phyloP scores from a whole-genome alignment of 1,140 invertebrate species.

The Leptinotarsa lineolata region DNA sequence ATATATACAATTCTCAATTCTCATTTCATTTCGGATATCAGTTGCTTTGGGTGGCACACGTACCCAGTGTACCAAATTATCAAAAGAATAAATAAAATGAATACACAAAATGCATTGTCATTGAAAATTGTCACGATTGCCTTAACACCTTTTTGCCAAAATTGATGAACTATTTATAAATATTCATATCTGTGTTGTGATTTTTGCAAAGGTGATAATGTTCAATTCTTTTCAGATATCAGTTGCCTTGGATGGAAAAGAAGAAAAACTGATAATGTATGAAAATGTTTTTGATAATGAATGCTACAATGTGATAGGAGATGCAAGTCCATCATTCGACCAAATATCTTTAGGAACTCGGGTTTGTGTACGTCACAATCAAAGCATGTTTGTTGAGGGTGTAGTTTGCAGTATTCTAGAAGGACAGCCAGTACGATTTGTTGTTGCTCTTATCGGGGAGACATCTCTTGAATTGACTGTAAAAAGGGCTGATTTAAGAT shows the following conservation, averaged over 20 bases:
- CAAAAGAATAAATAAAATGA: not conserved
- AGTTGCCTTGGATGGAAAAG: conserved; percentile 74
- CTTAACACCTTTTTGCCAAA: too few relatives aligned
- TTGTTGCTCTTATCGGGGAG: conserved; percentile 69
- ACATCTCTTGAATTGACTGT: conserved; percentile 61
- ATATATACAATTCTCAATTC: too few relatives aligned
- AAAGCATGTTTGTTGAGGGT: conserved; percentile 81
- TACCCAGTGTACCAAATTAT: not conserved
- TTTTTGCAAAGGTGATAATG: not conserved
- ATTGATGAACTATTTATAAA: not conserved
- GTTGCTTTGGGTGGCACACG: not conserved
- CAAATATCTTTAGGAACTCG: conserved; percentile 64
- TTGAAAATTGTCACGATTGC: not conserved
- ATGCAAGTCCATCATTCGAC: conserved; percentile 84
- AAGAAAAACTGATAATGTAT: conserved; percentile 65
- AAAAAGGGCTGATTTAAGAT: conserved; percentile 84
- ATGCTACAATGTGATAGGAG: conserved; percentile 88
- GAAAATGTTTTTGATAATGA: conserved; percentile 74
- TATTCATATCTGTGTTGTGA: not conserved
- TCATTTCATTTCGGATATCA: too few relatives aligned
- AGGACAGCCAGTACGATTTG: conserved; percentile 74
- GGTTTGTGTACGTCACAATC: conserved; percentile 60
- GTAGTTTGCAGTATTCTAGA: conserved; percentile 73
- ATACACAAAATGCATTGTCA: not conserved
- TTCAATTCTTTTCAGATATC: conserved; percentile 61